phyloP scores from a whole-genome alignment of 2,888 invertebrate genomes.

The Caenorhabditis sp. region DNA sequence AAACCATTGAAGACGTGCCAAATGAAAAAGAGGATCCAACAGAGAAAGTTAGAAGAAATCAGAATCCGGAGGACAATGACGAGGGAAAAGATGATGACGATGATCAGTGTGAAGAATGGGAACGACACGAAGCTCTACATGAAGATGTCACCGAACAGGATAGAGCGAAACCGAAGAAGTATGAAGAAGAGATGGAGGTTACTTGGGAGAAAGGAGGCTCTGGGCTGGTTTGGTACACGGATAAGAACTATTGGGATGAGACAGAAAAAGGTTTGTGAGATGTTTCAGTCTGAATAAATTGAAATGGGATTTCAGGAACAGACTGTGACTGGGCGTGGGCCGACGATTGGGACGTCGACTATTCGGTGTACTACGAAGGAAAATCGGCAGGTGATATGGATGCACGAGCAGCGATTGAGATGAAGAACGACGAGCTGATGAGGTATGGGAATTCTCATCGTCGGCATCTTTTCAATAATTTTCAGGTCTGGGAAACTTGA shows the following conservation, averaged over 20 bases:
- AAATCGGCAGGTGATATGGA: constrained; percentile 85
- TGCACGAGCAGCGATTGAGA: constrained; percentile 84
- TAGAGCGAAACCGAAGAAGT: constrained; percentile 78
- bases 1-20: constrained; percentile 15
- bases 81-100: constrained; percentile 71
- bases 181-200: constrained; percentile 77
- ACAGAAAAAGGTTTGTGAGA: constrained; percentile 80
- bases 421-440: constrained; percentile 83
- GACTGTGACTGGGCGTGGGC: constrained; percentile 85
- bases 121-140: constrained; percentile 84
- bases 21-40: constrained; percentile 64
- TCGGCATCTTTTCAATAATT: constrained; percentile 15
- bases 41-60: constrained; percentile 45
- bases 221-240: constrained; percentile 86
- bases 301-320: constrained; percentile 57
- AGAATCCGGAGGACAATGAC: constrained; percentile 65
- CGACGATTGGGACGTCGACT: constrained; percentile 87
- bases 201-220: constrained; percentile 87
- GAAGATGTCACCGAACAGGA: constrained; percentile 85
- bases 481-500: constrained; percentile 67
- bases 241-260: constrained; percentile 86
- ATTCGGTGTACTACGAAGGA: constrained; percentile 85
- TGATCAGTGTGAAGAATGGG: constrained; percentile 75
- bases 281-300: neutral
- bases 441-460: constrained; percentile 56